Percentiles rank a stretch among this genome's conserved stretches.
Conservation (phyloP, 2,113 vertebrate species). For the Corapipo altera region DNA sequence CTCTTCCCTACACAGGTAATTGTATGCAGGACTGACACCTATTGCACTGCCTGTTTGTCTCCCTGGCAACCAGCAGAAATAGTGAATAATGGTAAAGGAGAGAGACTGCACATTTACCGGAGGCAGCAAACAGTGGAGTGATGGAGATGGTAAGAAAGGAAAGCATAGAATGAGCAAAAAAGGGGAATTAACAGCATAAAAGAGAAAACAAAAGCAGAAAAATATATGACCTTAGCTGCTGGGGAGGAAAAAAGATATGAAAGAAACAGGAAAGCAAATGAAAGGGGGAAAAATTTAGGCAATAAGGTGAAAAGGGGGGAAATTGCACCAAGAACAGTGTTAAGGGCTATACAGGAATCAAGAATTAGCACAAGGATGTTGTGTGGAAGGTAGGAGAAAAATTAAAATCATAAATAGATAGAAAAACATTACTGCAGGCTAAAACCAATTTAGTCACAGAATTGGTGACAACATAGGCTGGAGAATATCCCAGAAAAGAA, state of each 20-base stretch:
- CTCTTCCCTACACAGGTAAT: constrained; percentile 2
- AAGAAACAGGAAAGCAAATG: neutral
- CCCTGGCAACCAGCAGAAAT: constrained; percentile 42
- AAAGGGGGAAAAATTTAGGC: neutral
- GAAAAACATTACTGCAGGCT: neutral
- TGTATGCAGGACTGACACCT: constrained; percentile 24
- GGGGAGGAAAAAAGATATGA: neutral
- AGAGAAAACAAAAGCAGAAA: neutral
- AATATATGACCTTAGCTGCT: neutral
- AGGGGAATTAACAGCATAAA: neutral
- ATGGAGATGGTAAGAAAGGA: neutral
- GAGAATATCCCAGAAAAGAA: neutral
- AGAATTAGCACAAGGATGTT: neutral
- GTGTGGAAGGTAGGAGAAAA: neutral
- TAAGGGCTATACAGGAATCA: neutral
- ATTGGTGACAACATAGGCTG: neutral
- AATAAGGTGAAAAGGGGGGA: neutral
- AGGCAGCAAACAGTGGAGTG: neutral
- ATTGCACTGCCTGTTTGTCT: constrained; percentile 37
- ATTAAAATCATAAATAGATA: neutral
- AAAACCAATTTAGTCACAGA: neutral
- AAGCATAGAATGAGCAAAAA: neutral
- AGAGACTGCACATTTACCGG: neutral
- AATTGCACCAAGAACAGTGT: neutral
- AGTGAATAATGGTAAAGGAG: neutral